Base-by-base conservation (phyloP, 2,888 invertebrate genomes). In the Spialia ferax region DNA sequence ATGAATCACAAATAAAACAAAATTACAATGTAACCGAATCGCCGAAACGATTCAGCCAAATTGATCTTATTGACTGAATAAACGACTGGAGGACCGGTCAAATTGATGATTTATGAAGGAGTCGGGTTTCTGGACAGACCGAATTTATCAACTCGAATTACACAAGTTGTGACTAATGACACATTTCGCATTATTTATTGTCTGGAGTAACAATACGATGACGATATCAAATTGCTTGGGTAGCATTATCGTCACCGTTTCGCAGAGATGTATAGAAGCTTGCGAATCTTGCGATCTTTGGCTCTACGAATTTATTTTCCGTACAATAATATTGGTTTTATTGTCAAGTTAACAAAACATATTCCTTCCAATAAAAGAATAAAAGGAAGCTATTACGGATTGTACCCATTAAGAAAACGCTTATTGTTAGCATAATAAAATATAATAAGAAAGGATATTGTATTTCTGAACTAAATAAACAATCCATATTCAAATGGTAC, bases 31-130 rank as follows among this genome's bases (percentile, higher is more conserved):
- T 48, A 59, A 66, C 38, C 60, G 59, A 66, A 45, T 66, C 60
- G 54, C 65, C 18, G 13, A 2, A 22, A 54, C 5, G 23, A 38
- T 42, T 79, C 68, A 61, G 23, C 74, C 84, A 88, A 89, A 88
- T 88, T 84, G 82, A 81, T 79, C 77, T 82, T 81, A 86, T 88
- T 86, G 82, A 79, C 75, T 84, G 79, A 88, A 85, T 84, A 82
- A 84, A 77, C 74, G 75, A 79, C 79, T 77, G 15, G 79, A 75
- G 79, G 73, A 74, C 70, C 71, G 79, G 78, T 82, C 82, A 81
- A 85, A 79, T 78, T 78, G 81, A 74, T 72, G 66, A 66, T 66
- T 66, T 66, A 66, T 66, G 60, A 45, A 42, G 10, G 22, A 54
- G 60, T 32, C 54, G 6, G 82, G 78, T 83, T 82, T 79, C 79